Evolutionary conservation across 2,888 invertebrate species (phyloP), one percentile per base, ranked within the genome.

Genomic region (Camponotus fellah): DNA sequence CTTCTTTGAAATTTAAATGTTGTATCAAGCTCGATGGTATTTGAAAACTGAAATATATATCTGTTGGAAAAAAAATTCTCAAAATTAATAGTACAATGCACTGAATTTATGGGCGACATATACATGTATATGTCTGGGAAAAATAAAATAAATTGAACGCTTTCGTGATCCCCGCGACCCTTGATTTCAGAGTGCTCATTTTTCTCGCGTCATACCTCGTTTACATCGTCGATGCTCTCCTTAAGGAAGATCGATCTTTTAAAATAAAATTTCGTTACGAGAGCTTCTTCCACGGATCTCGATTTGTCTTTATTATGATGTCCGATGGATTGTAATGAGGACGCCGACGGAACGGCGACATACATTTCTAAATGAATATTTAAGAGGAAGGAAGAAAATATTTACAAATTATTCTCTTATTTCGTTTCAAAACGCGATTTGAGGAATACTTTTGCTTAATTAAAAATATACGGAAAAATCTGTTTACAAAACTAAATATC

Each of bases 111-210:
- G 46, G 2, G 32, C 75, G 69, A 80, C 64, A 68, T 72, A 71
- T 86, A 65, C 75, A 81, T 53, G 6, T 80, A 69, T 86, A 65
- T 82, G 81, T 76, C 32, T 34, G 49, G 58, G 68, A 65, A 46
- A 76, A 86, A 86, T 81, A 69, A 87, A 87, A 85, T 82, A 85
- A 87, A 85, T 82, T 79, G 76, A 88, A 85, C 49, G 72, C 83
- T 46, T 79, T 46, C 83, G 14, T 80, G 85, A 82, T 56, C 79
- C 49, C 66, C 53, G 21, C 74, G 66, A 69, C 49, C 34, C 83
- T 87, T 85, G 86, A 85, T 85, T 88, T 85, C 84, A 86, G 83
- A 87, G 83, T 85, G 87, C 85, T 85, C 86, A 85, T 84, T 87
- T 88, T 84, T 87, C 82, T 83, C 64, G 62, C 72, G 83, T 34